Conservation (phyloP, 2,113 vertebrate genomes). For the Canis aureus region DNA sequence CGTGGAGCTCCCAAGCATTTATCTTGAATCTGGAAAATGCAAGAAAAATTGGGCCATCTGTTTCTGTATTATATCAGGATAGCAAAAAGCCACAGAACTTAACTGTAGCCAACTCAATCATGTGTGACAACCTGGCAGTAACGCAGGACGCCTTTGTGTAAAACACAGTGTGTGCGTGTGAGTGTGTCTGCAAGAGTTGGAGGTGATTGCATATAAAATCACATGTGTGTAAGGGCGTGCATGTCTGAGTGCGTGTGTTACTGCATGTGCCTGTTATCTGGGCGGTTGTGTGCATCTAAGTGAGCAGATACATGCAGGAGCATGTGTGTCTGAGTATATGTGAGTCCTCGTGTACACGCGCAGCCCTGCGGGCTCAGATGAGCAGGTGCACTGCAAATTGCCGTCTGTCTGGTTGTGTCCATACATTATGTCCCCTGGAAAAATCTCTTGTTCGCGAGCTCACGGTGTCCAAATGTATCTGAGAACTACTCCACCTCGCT, state of each 20-base stretch:
- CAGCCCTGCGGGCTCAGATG: not conserved
- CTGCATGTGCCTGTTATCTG: not conserved
- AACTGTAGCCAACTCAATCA: slow-evolving; percentile 77
- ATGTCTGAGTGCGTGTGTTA: not conserved
- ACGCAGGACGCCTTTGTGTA: not conserved
- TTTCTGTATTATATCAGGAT: slow-evolving; percentile 75
- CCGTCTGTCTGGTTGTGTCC: slow-evolving; percentile 18
- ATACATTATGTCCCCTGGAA: not conserved
- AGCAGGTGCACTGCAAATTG: not conserved
- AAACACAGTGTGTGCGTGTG: not conserved
- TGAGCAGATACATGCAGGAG: not conserved
- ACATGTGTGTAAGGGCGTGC: not conserved
- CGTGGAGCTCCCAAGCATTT: slow-evolving; percentile 47
- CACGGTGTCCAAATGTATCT: not conserved
- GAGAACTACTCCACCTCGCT: not conserved
- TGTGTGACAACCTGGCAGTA: slow-evolving; percentile 65
- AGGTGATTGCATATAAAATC: not conserved
- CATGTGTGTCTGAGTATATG: not conserved
- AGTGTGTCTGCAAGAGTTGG: not conserved
- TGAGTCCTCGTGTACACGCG: not conserved
- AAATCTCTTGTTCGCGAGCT: not conserved
- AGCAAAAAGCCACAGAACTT: slow-evolving; percentile 78
- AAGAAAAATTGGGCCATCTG: slow-evolving; percentile 81
- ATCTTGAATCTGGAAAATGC: slow-evolving; percentile 77
- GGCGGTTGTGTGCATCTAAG: not conserved